Conservation (phyloP, 2,888 invertebrate species). For the Phytoseiulus persimilis region DNA sequence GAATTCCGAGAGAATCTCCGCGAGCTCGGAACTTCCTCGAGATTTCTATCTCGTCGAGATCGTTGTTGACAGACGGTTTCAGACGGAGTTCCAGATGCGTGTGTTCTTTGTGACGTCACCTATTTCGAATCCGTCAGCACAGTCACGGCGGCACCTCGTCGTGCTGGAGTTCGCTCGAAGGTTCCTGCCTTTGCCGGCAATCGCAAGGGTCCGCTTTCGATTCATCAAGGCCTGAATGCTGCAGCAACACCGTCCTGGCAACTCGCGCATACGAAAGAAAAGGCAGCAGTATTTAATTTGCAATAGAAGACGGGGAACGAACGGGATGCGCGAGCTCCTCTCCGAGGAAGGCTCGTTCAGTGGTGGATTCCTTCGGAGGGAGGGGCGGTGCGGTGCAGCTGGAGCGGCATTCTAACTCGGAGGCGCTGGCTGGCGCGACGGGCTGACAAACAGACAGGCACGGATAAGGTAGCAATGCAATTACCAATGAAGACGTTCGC, state of each 20-base stretch:
- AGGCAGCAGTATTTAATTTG: neutral
- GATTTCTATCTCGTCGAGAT: too few relatives aligned
- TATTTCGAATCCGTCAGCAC: too few relatives aligned
- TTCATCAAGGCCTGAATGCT: neutral
- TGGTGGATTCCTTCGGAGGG: neutral
- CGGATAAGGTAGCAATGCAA: neutral
- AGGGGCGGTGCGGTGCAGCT: neutral
- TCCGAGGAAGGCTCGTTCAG: neutral
- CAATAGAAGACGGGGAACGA: neutral
- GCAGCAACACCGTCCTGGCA: neutral
- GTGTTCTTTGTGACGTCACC: neutral
- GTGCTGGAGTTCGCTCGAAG: too few relatives aligned
- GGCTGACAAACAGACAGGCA: neutral
- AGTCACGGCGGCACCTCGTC: too few relatives aligned
- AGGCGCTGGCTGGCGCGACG: neutral
- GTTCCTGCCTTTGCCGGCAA: too few relatives aligned
- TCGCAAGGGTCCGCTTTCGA: neutral
- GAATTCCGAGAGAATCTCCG: too few relatives aligned
- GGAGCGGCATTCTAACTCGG: neutral
- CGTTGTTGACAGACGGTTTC: too few relatives aligned
- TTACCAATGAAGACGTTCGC: neutral
- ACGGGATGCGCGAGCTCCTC: neutral
- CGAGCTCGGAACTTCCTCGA: too few relatives aligned
- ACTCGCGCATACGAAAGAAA: neutral
- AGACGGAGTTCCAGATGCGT: neutral